phyloP scores from a whole-genome alignment of 2,888 invertebrate species.

The Plemyria rubiginata region DNA sequence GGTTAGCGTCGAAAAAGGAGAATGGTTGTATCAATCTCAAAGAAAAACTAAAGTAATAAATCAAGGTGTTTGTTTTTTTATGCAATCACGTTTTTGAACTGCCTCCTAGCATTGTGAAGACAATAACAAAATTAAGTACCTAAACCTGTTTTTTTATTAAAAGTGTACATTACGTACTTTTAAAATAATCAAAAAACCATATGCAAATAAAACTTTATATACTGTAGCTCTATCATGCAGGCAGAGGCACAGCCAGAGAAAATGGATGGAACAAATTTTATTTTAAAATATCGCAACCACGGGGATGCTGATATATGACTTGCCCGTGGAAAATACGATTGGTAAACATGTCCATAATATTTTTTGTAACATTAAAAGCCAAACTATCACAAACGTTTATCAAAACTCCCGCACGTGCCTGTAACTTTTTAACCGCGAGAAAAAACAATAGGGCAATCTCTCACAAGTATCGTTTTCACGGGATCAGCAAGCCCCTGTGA shows the following conservation, averaged over 20 bases:
- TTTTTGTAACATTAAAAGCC: constrained; percentile 17
- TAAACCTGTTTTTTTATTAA: background rate
- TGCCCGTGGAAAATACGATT: background rate
- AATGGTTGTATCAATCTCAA: constrained; percentile 34
- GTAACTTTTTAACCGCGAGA: constrained; percentile 81
- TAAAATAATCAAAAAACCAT: too few relatives aligned
- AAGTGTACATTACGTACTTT: background rate
- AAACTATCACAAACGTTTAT: constrained; percentile 41
- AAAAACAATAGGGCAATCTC: constrained; percentile 85
- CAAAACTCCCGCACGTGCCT: constrained; percentile 66
- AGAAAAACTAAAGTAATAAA: constrained; percentile 23
- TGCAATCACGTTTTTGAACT: constrained; percentile 9
- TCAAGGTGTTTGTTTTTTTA: constrained; percentile 9
- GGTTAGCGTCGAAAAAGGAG: constrained; percentile 39
- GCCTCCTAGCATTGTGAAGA: background rate
- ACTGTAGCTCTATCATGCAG: too few relatives aligned
- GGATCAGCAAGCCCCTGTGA: constrained; percentile 73
- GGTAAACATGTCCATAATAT: background rate
- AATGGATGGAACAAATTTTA: background rate
- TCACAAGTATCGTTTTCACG: constrained; percentile 85
- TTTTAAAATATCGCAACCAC: too few relatives aligned
- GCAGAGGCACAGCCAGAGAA: background rate
- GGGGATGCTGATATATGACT: background rate
- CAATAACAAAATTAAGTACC: background rate
- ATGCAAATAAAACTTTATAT: too few relatives aligned